Conservation (phyloP, 2,113 vertebrate genomes). For the Chlorodrepanis virens region DNA sequence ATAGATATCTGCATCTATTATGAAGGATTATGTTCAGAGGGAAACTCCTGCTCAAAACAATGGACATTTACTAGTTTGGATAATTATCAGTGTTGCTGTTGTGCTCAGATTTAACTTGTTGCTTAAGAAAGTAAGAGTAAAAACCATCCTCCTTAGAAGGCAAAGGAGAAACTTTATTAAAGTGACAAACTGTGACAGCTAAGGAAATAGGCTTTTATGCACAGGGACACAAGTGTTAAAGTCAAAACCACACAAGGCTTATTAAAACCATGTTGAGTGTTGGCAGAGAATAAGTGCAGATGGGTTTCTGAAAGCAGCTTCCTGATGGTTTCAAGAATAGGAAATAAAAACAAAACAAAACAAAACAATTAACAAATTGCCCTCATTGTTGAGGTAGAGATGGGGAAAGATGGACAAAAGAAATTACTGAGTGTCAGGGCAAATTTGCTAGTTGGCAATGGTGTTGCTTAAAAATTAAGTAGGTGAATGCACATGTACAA, state of each 20-base stretch:
- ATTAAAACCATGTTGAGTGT: conserved; percentile 49
- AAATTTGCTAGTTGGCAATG: neutral
- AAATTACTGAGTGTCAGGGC: conserved; percentile 15
- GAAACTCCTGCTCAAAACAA: neutral
- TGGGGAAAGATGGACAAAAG: conserved; percentile 5
- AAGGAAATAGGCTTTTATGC: conserved; percentile 35
- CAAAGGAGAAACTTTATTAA: neutral
- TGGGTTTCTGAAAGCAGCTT: conserved; percentile 62
- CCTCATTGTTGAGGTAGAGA: conserved; percentile 6
- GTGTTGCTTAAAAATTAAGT: conserved; percentile 20
- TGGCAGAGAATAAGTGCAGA: conserved; percentile 51
- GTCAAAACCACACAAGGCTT: conserved; percentile 45
- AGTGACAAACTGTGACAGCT: conserved; percentile 27
- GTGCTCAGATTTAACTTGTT: neutral
- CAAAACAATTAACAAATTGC: conserved; percentile 22
- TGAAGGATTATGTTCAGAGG: neutral
- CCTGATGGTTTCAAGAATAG: conserved; percentile 50
- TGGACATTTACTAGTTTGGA: neutral
- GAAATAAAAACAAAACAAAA: conserved; percentile 43
- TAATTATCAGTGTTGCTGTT: neutral
- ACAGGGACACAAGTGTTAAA: conserved; percentile 39
- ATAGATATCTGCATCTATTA: neutral
- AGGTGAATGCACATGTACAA: conserved; percentile 42
- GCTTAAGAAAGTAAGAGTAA: neutral
- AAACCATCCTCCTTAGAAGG: neutral